Conservation (phyloP, 2,797 vertebrate species). For the Silurus aristotelis region DNA sequence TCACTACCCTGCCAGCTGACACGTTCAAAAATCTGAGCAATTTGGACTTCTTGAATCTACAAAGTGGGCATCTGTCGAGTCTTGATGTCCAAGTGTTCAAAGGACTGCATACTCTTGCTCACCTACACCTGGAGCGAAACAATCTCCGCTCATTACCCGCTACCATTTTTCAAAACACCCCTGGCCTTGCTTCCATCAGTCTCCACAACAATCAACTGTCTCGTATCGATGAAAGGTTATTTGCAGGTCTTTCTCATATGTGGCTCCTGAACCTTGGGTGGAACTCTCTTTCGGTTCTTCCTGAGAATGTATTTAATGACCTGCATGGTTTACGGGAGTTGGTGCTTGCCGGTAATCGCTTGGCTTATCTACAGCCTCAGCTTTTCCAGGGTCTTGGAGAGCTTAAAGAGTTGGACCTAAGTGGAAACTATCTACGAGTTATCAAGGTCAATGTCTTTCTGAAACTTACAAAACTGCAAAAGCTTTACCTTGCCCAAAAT, state of each 20-base stretch:
- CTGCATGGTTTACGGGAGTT: conserved; percentile 85
- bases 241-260: conserved; percentile 85
- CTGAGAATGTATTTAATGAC: conserved; percentile 84
- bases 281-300: conserved; percentile 88
- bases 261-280: conserved; percentile 94
- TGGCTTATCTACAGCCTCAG: conserved; percentile 88
- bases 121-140: conserved; percentile 91
- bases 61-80: conserved; percentile 78
- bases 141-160: conserved; percentile 75
- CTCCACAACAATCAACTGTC: conserved; percentile 88
- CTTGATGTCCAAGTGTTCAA: conserved; percentile 85
- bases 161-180: conserved; percentile 82
- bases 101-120: conserved; percentile 80
- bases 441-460: conserved; percentile 89
- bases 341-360: conserved; percentile 88
- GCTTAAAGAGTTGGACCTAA: conserved; percentile 91
- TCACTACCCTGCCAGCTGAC: conserved; percentile 74
- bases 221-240: conserved; percentile 87
- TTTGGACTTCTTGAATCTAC: conserved; percentile 91
- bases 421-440: conserved; percentile 84
- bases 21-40: conserved; percentile 82
- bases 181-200: conserved; percentile 85
- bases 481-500: conserved; percentile 92
- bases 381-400: conserved; percentile 87
- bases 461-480: conserved; percentile 88